Base-by-base conservation (phyloP, 2,113 vertebrate species). In the Trachemys scripta region DNA sequence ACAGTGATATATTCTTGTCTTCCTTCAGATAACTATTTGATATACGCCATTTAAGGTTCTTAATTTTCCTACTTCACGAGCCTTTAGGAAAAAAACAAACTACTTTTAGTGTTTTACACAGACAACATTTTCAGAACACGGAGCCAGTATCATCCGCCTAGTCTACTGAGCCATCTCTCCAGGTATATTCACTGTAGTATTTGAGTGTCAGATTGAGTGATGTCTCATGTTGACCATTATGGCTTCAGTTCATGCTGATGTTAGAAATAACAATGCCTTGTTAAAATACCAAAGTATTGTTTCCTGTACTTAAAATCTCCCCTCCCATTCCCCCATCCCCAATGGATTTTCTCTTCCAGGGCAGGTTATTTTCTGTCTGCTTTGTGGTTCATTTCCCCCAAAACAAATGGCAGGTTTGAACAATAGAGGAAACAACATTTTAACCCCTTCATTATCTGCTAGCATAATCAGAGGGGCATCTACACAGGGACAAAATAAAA, bases 21-120 rank as follows among this genome's bases (percentile, higher is more conserved):
- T 50, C 92, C 84, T 93, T 56, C 38, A 84, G 56, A 49, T 85
- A 86, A 95, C 56, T 83, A 94, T 90, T 93, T 76, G 93, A 94
- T 45, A 50, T 84, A 89, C 76, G 4, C 95, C 90, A 83, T 95
- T 88, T 78, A 80, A 84, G 24, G 42, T 53, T 62, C 91, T 91
- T 80, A 90, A 91, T 50, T 78, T 90, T 69, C 59, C 82, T 95
- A 59, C 69, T 90, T 50, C 51, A 69, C 35, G 17, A 10, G 16
- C 62, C 62, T 20, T 9, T n/a, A 35, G 69, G 75, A 79, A 65
- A 69, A 19, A 88, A 88, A 3, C 75, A 94, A 80, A 25, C 9
- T 86, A 89, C 85, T 76, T 93, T 31, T 87, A 79, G 19, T 45
- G 62, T 19, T 53, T 35, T 12, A 65, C 89, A 82, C 85, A 62